Conservation (phyloP, 2,888 invertebrate genomes). For the Saturnia japonica region DNA sequence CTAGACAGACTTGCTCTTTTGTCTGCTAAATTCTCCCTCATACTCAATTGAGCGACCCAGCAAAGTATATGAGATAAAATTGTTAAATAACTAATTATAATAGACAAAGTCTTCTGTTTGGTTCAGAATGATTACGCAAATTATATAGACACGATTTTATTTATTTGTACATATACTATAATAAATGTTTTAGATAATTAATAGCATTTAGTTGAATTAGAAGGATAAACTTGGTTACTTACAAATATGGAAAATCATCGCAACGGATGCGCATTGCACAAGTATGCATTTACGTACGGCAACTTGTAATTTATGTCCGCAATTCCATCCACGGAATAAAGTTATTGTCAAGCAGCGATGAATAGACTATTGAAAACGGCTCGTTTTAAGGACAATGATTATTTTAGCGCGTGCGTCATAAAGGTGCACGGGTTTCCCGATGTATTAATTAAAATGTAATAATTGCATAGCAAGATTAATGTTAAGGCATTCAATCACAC, state of each 20-base stretch:
- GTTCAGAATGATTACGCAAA: too few relatives aligned
- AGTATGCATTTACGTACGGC: constrained; percentile 1
- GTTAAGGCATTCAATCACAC: neutral
- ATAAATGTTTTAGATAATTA: neutral
- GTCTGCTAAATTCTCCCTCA: too few relatives aligned
- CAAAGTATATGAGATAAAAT: too few relatives aligned
- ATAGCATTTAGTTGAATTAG: neutral
- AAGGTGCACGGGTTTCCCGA: constrained; percentile 22
- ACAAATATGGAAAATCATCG: neutral
- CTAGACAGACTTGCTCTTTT: too few relatives aligned
- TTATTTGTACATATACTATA: neutral
- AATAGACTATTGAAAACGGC: constrained; percentile 23
- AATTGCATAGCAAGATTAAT: neutral
- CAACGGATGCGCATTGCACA: neutral
- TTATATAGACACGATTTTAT: neutral
- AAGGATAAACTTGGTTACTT: neutral
- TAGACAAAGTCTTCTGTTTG: too few relatives aligned
- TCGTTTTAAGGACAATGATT: constrained; percentile 28
- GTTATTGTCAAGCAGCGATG: constrained; percentile 24
- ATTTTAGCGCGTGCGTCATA: constrained; percentile 23
- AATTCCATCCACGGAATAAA: constrained; percentile 31
- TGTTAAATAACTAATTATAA: too few relatives aligned
- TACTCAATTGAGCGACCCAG: too few relatives aligned
- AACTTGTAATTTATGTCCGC: constrained; percentile 22
- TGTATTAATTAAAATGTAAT: constrained; percentile 15